phyloP scores from a whole-genome alignment of 2,797 vertebrate genomes.

The Uromys caudimaculatus region DNA sequence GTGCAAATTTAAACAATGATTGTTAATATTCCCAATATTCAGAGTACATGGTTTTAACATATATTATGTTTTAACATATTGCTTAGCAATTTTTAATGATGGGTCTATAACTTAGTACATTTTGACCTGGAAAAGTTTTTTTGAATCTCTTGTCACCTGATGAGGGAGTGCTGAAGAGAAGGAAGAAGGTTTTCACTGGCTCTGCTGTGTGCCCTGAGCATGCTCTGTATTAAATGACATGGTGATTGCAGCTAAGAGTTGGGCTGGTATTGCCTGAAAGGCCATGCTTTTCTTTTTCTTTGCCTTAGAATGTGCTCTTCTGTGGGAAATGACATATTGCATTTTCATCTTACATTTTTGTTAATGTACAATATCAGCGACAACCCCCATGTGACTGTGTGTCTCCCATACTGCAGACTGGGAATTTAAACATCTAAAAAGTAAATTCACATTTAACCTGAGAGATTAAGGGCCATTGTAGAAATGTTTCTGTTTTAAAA shows the following conservation, averaged over 20 bases:
- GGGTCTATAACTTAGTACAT: not conserved
- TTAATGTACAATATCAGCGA: not conserved
- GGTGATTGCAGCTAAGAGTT: not conserved
- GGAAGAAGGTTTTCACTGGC: not conserved
- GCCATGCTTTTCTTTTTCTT: not conserved
- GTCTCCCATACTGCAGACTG: not conserved
- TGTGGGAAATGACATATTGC: not conserved
- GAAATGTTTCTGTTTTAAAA: not conserved
- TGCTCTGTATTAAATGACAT: not conserved
- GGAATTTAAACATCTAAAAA: not conserved
- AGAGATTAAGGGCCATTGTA: not conserved
- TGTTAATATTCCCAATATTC: not conserved
- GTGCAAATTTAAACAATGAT: not conserved
- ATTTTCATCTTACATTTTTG: not conserved
- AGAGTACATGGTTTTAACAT: not conserved
- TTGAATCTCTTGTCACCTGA: not conserved
- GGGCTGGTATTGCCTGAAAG: rapidly evolving
- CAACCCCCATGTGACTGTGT: not conserved
- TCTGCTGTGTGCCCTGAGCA: rapidly evolving
- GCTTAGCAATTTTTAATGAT: not conserved
- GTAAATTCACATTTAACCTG: not conserved
- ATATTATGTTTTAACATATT: not conserved
- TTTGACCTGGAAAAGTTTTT: not conserved
- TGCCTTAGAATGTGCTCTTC: not conserved
- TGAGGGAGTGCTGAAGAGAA: not conserved